Percentiles rank a stretch among this genome's conserved stretches.
phyloP scores from a whole-genome alignment of 2,113 vertebrate species.

The Kobus ellipsiprymnus region DNA sequence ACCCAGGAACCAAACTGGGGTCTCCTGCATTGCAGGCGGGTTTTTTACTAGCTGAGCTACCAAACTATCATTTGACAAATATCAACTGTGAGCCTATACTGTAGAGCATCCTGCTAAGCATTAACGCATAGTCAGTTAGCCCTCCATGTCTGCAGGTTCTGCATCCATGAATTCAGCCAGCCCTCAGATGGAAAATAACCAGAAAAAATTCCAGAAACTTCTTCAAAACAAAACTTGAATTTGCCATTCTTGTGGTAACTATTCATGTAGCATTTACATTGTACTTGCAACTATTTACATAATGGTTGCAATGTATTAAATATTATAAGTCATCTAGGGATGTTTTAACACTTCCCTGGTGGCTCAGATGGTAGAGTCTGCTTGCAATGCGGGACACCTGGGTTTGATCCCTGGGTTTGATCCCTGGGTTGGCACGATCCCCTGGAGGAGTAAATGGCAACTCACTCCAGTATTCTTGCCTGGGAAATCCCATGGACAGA shows the following conservation, averaged over 20 bases:
- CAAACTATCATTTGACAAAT: neutral
- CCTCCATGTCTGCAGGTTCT: neutral
- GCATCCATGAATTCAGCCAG: neutral
- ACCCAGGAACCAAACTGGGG: neutral
- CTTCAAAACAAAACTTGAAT: neutral
- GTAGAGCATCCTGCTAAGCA: fast-evolving
- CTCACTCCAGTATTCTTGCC: neutral
- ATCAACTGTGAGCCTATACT: fast-evolving
- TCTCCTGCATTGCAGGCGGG: neutral
- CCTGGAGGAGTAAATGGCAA: neutral
- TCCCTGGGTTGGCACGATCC: neutral
- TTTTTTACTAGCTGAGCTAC: neutral
- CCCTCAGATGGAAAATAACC: neutral
- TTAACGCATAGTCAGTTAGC: too few relatives aligned
- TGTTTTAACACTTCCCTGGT: neutral
- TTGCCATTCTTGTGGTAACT: neutral
- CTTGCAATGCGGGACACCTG: neutral
- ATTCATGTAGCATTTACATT: neutral
- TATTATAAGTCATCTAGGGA: neutral
- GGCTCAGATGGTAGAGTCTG: neutral
- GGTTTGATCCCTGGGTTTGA: neutral
- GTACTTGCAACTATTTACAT: neutral
- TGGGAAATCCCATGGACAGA: neutral
- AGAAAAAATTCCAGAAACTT: neutral
- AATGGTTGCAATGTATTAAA: neutral